Evolutionary conservation across 2,888 invertebrate genomes (phyloP), one percentile per base, ranked within the genome.

Genomic region (Drosophila dives): DNA sequence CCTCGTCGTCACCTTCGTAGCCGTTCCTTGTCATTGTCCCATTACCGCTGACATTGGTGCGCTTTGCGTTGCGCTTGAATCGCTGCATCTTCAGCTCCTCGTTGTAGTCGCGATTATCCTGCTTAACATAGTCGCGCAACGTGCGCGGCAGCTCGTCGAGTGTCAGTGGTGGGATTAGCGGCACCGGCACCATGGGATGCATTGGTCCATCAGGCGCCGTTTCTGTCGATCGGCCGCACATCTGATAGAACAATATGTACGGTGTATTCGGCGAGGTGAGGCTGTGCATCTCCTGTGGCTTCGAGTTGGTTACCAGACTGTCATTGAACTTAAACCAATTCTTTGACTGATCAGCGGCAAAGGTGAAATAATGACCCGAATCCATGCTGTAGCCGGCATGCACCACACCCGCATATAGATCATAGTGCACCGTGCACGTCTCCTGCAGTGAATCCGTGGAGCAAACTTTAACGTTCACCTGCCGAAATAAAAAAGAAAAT

Each of bases 361-460:
- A 95, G 0, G 97, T 97, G 91, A 97, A 97, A 92, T 98, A 98
- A 91, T 98, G 98, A 0, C 98, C 98, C 0, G 96, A 96, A 90
- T 98, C 97, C 76, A 97, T 95, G 59, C 96, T 96, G 29, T 95
- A 95, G 2, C 98, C 98, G 0, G 96, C 95, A 92, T 98, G 98
- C 0, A 98, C 96, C 0, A 98, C 96, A 0, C 97, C 97, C 0
- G 97, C 97, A 91, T 97, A 97, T 38, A 98, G 93, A 42, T 94
- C 94, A 92, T 97, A 98, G 23, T 94, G 93, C 66, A 94, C 94
- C 1, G 90, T 89, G 34, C 90, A 91, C 12, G 90, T 87, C 77
- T 92, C 92, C 64, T 90, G 90, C 38, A 88, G 65, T 66, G 89
- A 74, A 75, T 92, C 65, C 83, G 90, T 82, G 85, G 94, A 66